Evolutionary conservation across 2,888 invertebrate genomes (phyloP).

Genomic region (Muscina levida): DNA sequence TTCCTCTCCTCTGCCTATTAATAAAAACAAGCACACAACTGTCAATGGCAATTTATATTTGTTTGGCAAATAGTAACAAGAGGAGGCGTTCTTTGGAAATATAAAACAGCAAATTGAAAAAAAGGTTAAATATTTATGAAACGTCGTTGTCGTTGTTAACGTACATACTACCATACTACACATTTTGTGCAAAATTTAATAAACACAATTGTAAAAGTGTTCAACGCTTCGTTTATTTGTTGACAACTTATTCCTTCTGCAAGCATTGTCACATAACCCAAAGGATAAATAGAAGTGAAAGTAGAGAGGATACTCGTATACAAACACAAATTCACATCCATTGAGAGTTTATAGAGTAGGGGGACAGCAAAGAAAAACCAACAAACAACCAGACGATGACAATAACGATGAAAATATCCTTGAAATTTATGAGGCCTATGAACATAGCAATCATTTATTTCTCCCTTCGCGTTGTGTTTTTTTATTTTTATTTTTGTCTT

Average conservation of each 20-base stretch:
- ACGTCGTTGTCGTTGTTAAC: background rate
- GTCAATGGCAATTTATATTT: conserved; percentile 23
- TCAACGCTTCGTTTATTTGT: background rate
- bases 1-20: background rate
- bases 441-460: conserved; percentile 22
- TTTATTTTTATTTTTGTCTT: background rate
- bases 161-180: too few relatives aligned
- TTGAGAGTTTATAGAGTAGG: background rate
- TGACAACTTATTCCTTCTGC: background rate
- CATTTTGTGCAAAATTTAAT: conserved; percentile 7
- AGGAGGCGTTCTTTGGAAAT: background rate
- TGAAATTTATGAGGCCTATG: conserved; percentile 27
- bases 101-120: background rate
- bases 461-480: background rate
- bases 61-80: conserved; percentile 4
- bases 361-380: too few relatives aligned
- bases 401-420: conserved; percentile 22
- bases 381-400: background rate
- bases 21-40: conserved; percentile 18
- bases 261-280: too few relatives aligned
- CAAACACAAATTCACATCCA: background rate
- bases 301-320: too few relatives aligned
- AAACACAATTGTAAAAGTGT: conserved; percentile 14
- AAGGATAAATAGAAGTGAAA: too few relatives aligned
- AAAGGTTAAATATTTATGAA: background rate